Conservation (phyloP, 2,888 invertebrate genomes). For the Aphidoletes aphidimyza region DNA sequence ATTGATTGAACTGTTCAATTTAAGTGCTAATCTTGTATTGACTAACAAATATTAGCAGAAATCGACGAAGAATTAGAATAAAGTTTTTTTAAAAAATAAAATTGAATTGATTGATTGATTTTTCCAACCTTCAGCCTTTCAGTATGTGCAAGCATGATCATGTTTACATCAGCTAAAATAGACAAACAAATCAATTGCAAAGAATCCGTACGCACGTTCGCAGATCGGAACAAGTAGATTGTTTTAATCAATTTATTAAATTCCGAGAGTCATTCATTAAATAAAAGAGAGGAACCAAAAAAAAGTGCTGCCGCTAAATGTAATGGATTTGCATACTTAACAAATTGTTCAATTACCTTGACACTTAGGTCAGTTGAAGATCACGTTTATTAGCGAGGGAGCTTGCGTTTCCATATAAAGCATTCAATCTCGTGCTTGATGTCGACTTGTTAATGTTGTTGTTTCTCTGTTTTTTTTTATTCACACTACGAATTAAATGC, state of each 20-base stretch:
- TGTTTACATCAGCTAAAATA: background rate
- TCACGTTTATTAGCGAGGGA: constrained; percentile 41
- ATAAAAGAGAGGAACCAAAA: background rate
- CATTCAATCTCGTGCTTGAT: background rate
- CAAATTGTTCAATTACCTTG: constrained; percentile 49
- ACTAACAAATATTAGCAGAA: too few relatives aligned
- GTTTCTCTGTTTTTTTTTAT: background rate
- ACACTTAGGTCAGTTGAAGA: constrained; percentile 45
- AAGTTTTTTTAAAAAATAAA: too few relatives aligned
- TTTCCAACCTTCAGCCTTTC: too few relatives aligned
- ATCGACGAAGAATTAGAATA: too few relatives aligned
- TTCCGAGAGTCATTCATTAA: background rate
- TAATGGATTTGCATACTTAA: constrained; percentile 34
- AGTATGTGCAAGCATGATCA: too few relatives aligned
- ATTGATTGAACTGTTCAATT: constrained; percentile 8
- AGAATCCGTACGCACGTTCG: background rate
- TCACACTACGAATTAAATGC: background rate
- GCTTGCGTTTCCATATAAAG: background rate
- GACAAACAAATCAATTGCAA: background rate
- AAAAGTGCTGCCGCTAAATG: background rate
- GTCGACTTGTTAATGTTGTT: background rate
- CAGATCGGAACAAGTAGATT: background rate
- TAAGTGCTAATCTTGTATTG: too few relatives aligned
- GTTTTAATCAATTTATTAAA: background rate
- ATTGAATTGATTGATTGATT: too few relatives aligned